Percentiles rank a stretch among this genome's conserved stretches.
These are phyloP conservation scores for Xiphorhynchus erythropygius DNA, from an alignment of 2,797 vertebrate genomes.

Conservation along the genomic window DNA sequence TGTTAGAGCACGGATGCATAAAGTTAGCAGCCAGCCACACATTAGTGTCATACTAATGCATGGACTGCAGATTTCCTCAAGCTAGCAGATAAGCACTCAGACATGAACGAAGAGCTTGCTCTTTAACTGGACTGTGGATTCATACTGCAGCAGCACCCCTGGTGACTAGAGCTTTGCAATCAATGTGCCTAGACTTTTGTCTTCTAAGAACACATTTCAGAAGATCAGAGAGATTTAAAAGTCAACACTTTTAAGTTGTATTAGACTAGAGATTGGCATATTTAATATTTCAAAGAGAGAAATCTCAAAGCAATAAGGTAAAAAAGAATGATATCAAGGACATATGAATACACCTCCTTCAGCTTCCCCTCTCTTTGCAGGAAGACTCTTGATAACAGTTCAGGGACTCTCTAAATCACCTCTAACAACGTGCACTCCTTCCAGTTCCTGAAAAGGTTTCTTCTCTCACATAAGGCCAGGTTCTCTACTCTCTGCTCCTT, in stretches of 20 bases:
- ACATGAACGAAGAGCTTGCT: neutral
- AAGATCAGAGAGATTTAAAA: neutral
- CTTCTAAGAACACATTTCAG: neutral
- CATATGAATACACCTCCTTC: neutral
- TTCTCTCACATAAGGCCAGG: neutral
- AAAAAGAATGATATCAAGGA: neutral
- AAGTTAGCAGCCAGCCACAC: neutral
- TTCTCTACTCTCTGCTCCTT: neutral
- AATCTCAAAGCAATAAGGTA: neutral
- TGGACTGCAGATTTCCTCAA: neutral
- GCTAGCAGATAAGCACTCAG: neutral
- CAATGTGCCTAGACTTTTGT: neutral
- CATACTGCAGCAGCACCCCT: neutral
- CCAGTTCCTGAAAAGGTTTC: neutral
- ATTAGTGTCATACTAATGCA: neutral
- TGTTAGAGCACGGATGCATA: neutral
- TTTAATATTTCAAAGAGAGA: neutral
- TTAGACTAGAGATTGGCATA: neutral
- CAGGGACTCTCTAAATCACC: neutral
- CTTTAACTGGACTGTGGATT: neutral
- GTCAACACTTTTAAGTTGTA: neutral
- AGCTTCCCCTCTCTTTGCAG: neutral
- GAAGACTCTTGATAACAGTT: neutral
- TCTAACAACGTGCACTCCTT: accelerated
- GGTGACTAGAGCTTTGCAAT: neutral